These are phyloP conservation scores for Saturnia japonica DNA, from an alignment of 2,888 invertebrate species.

Conservation along the genomic window DNA sequence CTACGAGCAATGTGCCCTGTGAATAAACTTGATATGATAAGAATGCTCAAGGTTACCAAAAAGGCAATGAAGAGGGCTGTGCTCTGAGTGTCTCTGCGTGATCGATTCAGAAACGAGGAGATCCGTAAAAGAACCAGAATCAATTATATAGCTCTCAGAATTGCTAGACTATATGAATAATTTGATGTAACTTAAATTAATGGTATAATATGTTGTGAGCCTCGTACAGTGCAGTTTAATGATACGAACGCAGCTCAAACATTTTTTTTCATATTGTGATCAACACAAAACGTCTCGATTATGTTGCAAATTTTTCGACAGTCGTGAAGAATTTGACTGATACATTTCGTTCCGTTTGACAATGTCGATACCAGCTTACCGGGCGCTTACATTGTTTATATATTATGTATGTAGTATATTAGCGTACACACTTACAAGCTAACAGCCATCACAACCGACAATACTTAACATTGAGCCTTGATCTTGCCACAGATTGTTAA, in stretches of 20 bases:
- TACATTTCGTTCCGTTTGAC: conserved; percentile 66
- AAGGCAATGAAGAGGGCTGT: too few species aligned
- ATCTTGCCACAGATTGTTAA: conserved; percentile 33
- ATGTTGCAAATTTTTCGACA: conserved; percentile 70
- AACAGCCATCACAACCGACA: not conserved
- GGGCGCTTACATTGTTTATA: conserved; percentile 45
- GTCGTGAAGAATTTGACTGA: conserved; percentile 71
- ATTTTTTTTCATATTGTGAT: conserved; percentile 25
- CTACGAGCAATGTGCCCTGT: too few species aligned
- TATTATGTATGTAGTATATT: conserved; percentile 38
- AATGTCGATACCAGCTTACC: conserved; percentile 45
- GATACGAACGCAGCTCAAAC: not conserved
- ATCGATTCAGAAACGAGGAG: too few species aligned
- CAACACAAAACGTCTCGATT: conserved; percentile 42
- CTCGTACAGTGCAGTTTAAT: too few species aligned
- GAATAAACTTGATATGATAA: too few species aligned
- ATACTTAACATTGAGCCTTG: conserved; percentile 31
- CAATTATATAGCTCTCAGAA: too few species aligned
- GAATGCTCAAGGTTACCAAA: too few species aligned
- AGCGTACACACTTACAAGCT: conserved; percentile 3
- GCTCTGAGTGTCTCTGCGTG: too few species aligned
- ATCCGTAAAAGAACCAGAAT: too few species aligned
- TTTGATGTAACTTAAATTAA: not conserved
- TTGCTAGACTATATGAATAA: too few species aligned
- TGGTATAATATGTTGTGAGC: too few species aligned